Base-by-base conservation (phyloP, 2,113 vertebrate genomes). In the Uria lomvia region DNA sequence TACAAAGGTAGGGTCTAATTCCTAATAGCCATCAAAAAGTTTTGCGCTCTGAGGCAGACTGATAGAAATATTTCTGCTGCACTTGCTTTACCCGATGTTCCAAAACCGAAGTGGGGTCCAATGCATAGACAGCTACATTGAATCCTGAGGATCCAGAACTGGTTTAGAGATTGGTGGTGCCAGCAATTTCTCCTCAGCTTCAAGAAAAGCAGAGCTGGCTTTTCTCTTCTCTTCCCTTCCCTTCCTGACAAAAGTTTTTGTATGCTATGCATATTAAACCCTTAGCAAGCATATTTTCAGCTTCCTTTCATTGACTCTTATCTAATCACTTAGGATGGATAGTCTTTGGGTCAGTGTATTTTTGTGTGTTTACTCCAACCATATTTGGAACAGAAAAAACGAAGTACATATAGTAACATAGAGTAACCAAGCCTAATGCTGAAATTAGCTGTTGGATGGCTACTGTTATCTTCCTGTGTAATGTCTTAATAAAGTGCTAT, bases 51-150 rank as follows among this genome's bases (percentile, higher is more conserved):
- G 50, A 67, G n/a, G 72, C 34, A 63, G 66, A 71, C 30, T 17
- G 52, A 45, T 63, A 32, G 42, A 88, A 67, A 7, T 75, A 29
- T 16, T 94, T 59, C 30, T 60, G 15, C 26, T 83, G 20, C 0
- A 0, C 40, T 79, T 34, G 3, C 2, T 49, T 68, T 52, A 73
- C 38, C 15, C 2, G 0, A 3, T 2, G 0, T 56, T 76, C 40
- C 82, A 65, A 76, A 75, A 76, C 30, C 34, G 4, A 60, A 26
- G 11, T 26, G 50, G 11, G 6, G 4, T 62, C 49, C 21, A 62
- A 5, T 13, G 18, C 21, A 14, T 19, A 55, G n/a, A 14, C 16
- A 55, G n/a, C 15, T 67, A 23, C 36, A 16, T 20, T 49, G 55
- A 47, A 74, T 79, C 50, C 32, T 79, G 23, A n/a, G 29, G 42